Conservation (phyloP, 2,797 vertebrate genomes). For the Pygocentrus nattereri region DNA sequence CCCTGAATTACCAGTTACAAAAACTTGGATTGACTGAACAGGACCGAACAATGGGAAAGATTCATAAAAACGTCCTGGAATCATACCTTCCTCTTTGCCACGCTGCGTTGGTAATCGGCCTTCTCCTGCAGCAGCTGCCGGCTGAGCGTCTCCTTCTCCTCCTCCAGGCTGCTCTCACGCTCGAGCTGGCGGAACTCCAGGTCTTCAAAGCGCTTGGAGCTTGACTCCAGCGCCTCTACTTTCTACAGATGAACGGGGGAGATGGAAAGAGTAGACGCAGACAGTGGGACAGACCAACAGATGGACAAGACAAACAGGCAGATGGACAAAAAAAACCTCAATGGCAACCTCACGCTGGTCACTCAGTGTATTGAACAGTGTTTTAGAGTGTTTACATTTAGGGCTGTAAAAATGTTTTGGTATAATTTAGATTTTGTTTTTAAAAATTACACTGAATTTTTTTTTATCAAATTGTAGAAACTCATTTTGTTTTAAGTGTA, state of each 20-base stretch:
- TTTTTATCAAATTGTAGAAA: no score
- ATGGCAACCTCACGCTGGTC: conserved; percentile 39
- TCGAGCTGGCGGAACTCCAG: conserved; percentile 98
- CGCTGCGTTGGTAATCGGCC: conserved; percentile 83
- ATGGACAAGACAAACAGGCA: conserved; percentile 51
- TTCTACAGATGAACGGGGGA: conserved; percentile 74
- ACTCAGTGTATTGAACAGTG: conserved; percentile 30
- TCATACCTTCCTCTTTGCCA: conserved; percentile 88
- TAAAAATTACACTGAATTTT: no score
- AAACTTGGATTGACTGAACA: background rate
- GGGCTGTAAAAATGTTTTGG: background rate
- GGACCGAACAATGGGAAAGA: background rate
- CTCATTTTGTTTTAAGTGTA: background rate
- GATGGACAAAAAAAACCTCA: conserved; percentile 54
- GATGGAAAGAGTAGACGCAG: conserved; percentile 38
- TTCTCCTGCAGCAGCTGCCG: conserved; percentile 87
- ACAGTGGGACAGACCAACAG: conserved; percentile 48
- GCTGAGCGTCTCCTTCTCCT: conserved; percentile 85
- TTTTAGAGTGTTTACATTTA: background rate
- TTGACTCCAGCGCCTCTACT: conserved; percentile 87
- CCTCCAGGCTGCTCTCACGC: conserved; percentile 90
- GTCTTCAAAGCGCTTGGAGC: conserved; percentile 94
- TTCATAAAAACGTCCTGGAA: conserved; percentile 9
- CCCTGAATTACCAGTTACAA: background rate
- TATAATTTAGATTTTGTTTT: background rate